Base-by-base conservation (phyloP, 2,113 vertebrate genomes). In the Bujurquina vittata region DNA sequence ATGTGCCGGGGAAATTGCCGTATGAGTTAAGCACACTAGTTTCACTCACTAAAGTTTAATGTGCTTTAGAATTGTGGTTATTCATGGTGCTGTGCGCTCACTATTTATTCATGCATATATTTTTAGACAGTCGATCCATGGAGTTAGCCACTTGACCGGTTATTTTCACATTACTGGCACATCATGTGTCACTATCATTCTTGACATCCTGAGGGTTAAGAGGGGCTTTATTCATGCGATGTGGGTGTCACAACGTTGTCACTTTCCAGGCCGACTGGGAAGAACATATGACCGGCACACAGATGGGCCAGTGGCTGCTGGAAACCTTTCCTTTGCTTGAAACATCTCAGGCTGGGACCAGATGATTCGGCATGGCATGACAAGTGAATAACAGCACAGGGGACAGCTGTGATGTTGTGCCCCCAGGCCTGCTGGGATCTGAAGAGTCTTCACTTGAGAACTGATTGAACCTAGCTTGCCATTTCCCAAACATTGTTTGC, bases 351-450 rank as follows among this genome's bases (percentile, higher is more conserved):
- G 83, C 81, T 46, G 20, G 15, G 37, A 63, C 46, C 63, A 37
- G 40, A 56, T 90, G 87, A 91, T 85, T 40, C 3, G 37, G 84
- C 15, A 49, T 75, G 81, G 61, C 81, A 17, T 43, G 79, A 80
- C 81, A 86, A 75, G 88, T 82, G 80, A 75, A 52, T 79, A 63
- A 61, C 40, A 10, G 83, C 73, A 7, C 40, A 35, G 58, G 79
- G 63, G 87, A 84, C 77, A 78, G 88, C 77, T 84, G 76, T 37
- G 78, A 79, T 20, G 59, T 77, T 75, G 62, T 43, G 55, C 43
- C 87, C 77, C 14, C 23, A 52, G 86, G 88, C 84, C 91, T 77
- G 81, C 84, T 62, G 87, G 85, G 88, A 87, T 89, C 79, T 76
- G 80, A 85, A 43, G 81, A 80, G 73, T 59, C 63, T 86, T n/a